Percentiles rank a stretch among this genome's conserved stretches.
phyloP scores from a whole-genome alignment of 2,888 invertebrate species.

The Urechis unicinctus region DNA sequence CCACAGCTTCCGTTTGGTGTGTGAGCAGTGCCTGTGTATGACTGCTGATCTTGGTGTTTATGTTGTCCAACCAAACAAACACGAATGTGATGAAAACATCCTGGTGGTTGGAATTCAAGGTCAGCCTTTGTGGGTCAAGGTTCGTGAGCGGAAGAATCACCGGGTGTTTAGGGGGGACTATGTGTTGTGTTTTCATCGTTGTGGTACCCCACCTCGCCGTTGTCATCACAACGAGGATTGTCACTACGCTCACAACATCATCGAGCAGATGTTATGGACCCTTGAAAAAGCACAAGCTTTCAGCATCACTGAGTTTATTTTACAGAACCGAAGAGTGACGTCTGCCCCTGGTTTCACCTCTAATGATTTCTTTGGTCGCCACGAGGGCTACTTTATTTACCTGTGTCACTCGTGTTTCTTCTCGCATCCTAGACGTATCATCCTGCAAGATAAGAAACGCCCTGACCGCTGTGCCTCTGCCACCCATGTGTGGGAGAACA shows the following conservation, averaged over 20 bases:
- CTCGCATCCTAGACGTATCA: constrained; percentile 25
- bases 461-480: too few species aligned
- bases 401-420: constrained; percentile 35
- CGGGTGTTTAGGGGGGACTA: background rate
- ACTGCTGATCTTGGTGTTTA: background rate
- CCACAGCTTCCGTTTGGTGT: background rate
- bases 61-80: background rate
- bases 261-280: constrained; percentile 37
- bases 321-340: constrained; percentile 23
- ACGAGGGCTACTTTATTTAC: constrained; percentile 33
- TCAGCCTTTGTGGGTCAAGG: background rate
- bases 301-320: constrained; percentile 36
- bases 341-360: constrained; percentile 17
- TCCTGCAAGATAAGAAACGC: background rate
- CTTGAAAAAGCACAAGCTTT: constrained; percentile 37
- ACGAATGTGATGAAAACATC: constrained; percentile 2
- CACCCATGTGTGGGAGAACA: background rate
- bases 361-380: constrained; percentile 24
- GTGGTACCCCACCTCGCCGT: background rate
- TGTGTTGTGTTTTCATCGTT: background rate
- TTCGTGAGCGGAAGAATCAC: constrained; percentile 3
- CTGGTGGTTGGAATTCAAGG: background rate
- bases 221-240: constrained; percentile 26
- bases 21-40: background rate
- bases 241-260: constrained; percentile 37